Base-by-base conservation (phyloP, 2,113 vertebrate species). In the Semicossyphus pulcher region DNA sequence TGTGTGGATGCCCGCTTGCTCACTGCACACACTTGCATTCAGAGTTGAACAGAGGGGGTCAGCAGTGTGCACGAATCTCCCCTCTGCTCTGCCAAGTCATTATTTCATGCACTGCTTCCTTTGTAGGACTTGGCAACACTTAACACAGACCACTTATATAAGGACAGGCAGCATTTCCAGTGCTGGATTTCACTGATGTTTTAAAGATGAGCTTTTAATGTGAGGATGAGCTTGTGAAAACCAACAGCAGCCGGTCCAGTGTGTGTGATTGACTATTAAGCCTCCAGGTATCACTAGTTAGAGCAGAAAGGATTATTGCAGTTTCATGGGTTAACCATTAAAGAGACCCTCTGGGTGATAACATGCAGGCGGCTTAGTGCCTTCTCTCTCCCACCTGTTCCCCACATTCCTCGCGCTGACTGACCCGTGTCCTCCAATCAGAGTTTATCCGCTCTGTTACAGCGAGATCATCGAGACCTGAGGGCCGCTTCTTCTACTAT, bases 351-450 rank as follows among this genome's bases (percentile, higher is more conserved):
- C 18, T 10, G 18, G 57, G 62, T 28, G 31, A 51, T 59, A 52
- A 58, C 54, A 21, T 26, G 34, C 61, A 68, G 37, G 39, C 51
- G 32, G 39, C 51, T 23, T 51, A 32, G 64, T 75, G 36, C 67
- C 31, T 7, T 44, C 65, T n/a, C 54, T 45, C 29, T 64, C 60
- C 80, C 66, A 83, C 82, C 84, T 89, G 73, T 76, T 71, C 53
- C n/a, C 25, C 59, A 65, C 86, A 90, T 91, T 90, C 89, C 85
- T 88, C 15, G 0, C 42, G 32, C 39, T 16, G 75, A 85, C 75
- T 86, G 86, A 88, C 78, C 88, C 74, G 26, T 86, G 70, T 83
- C 72, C 32, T 75, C 72, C 74, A 79, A 72, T 84, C 80, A 48
- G 26, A 29, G 42, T 47, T 76, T 44, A 64, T 52, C 49, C 56